phyloP scores from a whole-genome alignment of 2,888 invertebrate genomes.

The Alcis repandata region DNA sequence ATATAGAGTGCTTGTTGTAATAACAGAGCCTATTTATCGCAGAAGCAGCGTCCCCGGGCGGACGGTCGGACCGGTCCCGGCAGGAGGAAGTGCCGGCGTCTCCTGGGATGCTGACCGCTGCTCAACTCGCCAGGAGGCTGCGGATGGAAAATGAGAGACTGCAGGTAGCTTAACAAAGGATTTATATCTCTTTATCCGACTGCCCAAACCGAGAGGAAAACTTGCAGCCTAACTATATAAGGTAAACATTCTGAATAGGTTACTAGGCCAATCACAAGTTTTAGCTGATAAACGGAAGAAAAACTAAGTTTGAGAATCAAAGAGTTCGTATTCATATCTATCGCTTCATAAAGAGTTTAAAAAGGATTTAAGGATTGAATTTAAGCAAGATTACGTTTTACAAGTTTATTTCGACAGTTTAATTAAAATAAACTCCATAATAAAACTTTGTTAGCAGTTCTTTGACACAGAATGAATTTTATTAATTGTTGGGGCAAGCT shows the following conservation, averaged over 20 bases:
- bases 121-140: slow-evolving; percentile 88
- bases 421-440: slow-evolving; percentile 20
- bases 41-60: slow-evolving; percentile 80
- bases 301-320: too few relatives aligned
- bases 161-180: too few relatives aligned
- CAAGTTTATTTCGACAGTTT: slow-evolving; percentile 26
- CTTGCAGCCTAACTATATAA: too few relatives aligned
- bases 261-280: too few relatives aligned
- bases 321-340: too few relatives aligned
- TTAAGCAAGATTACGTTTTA: slow-evolving; percentile 39
- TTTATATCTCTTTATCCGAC: too few relatives aligned
- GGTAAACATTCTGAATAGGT: too few relatives aligned
- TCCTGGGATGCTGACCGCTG: slow-evolving; percentile 84
- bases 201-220: too few relatives aligned
- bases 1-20: slow-evolving; percentile 1
- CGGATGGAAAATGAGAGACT: slow-evolving; percentile 93
- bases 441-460: slow-evolving; percentile 12
- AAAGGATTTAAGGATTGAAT: slow-evolving; percentile 11
- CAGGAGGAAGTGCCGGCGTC: slow-evolving; percentile 82
- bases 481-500: slow-evolving; percentile 18
- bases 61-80: slow-evolving; percentile 79
- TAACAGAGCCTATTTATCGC: slow-evolving; percentile 8
- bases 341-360: too few relatives aligned
- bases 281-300: too few relatives aligned
- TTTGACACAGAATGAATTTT: slow-evolving; percentile 12